These are phyloP conservation scores for Enteromius viviparus DNA, from an alignment of 2,797 vertebrate genomes.

Conservation along the genomic window DNA sequence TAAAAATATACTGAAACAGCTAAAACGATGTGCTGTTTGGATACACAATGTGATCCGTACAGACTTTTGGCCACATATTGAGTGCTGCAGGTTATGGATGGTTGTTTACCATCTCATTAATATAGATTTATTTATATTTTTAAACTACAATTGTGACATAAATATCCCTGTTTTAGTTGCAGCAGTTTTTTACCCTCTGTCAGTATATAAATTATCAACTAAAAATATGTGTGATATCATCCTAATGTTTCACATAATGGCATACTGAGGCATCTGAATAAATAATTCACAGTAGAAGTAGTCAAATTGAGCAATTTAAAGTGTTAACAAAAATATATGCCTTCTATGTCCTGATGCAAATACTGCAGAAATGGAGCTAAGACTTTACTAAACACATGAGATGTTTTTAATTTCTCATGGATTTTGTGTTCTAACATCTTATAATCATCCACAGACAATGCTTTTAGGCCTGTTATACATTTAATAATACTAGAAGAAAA, in stretches of 20 bases:
- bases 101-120: not conserved
- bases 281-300: conserved; percentile 43
- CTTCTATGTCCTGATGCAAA: conserved; percentile 39
- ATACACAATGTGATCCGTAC: conserved; percentile 5
- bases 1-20: not conserved
- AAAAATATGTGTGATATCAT: not conserved
- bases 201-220: not conserved
- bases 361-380: conserved; percentile 29
- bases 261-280: conserved; percentile 20
- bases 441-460: not conserved
- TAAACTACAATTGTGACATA: not conserved
- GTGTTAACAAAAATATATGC: conserved; percentile 46
- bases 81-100: conserved; percentile 5
- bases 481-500: not conserved
- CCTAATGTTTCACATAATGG: conserved; percentile 16
- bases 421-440: not conserved
- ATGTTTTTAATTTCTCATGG: not conserved
- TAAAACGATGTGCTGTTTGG: conserved; percentile 3
- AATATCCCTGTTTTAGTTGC: conserved; percentile 2
- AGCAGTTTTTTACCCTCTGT: conserved; percentile 3
- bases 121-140: not conserved
- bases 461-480: not conserved
- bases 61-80: conserved; percentile 36
- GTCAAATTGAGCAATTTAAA: conserved; percentile 19
- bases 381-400: not conserved